Percentiles rank a stretch among this genome's conserved stretches.
Evolutionary conservation across 2,888 invertebrate species (phyloP).

Genomic region (Lasioglossum villosulum): DNA sequence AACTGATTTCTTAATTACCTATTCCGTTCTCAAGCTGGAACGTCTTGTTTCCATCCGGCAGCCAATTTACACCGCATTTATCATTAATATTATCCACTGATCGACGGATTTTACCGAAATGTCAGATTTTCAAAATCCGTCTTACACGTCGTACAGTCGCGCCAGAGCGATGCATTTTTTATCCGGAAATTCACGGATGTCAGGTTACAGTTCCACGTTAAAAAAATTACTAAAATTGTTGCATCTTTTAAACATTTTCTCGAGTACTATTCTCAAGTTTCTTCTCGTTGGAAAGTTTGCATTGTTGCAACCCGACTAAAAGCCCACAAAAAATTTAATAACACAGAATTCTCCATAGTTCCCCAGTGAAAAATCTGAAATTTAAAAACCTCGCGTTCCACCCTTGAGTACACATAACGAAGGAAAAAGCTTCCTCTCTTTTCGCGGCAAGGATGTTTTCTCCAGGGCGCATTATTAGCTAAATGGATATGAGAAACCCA

Average conservation of each 20-base stretch:
- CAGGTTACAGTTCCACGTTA: no score
- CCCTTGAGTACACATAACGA: background rate
- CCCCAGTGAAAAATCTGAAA: background rate
- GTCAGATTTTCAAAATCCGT: background rate
- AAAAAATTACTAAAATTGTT: no score
- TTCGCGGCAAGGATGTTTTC: background rate
- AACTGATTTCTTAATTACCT: conserved; percentile 83
- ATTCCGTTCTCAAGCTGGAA: conserved; percentile 73
- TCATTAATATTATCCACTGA: conserved; percentile 59
- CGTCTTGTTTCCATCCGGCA: conserved; percentile 52
- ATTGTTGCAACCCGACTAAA: background rate
- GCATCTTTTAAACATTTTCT: no score
- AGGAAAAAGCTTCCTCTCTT: background rate
- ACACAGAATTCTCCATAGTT: background rate
- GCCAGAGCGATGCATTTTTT: no score
- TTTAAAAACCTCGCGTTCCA: background rate
- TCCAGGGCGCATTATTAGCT: background rate
- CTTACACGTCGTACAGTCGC: background rate
- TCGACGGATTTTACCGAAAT: conserved; percentile 1
- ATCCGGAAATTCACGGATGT: background rate
- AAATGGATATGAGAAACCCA: conserved; percentile 9
- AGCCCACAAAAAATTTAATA: background rate
- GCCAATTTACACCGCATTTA: conserved; percentile 77
- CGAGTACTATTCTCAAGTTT: background rate
- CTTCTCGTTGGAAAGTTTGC: background rate